Percentiles rank a stretch among this genome's conserved stretches.
These are phyloP conservation scores for Tokudaia tokunoshimensis DNA, from an alignment of 2,797 vertebrate species.

Conservation along the genomic window DNA sequence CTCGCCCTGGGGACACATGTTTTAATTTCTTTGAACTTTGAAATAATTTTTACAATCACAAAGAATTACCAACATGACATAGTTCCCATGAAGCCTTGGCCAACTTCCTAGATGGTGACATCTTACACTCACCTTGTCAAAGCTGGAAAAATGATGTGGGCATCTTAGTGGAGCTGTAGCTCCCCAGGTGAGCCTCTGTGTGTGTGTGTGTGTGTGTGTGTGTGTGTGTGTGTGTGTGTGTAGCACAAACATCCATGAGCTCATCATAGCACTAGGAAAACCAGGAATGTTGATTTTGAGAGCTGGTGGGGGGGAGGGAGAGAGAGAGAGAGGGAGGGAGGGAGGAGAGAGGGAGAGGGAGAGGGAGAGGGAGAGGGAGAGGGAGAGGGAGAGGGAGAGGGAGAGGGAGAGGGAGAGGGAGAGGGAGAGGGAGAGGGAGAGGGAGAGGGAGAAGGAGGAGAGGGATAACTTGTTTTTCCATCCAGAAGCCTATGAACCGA, in stretches of 20 bases:
- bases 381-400: too few species aligned
- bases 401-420: not conserved
- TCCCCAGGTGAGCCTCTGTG: not conserved
- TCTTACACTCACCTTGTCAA: rapidly evolving
- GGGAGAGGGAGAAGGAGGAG: not conserved
- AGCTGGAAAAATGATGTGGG: not conserved
- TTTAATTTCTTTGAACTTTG: not conserved
- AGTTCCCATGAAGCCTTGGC: not conserved
- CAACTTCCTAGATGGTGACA: too few species aligned
- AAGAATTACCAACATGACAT: not conserved
- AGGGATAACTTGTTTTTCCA: not conserved
- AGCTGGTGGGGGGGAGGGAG: too few species aligned
- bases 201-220: not conserved
- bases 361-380: not conserved
- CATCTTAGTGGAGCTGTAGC: rapidly evolving
- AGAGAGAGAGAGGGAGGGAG: too few species aligned
- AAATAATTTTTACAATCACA: not conserved
- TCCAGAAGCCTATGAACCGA: not conserved
- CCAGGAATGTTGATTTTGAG: not conserved
- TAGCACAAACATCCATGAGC: not conserved
- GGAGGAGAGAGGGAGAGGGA: too few species aligned
- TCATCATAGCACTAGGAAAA: not conserved
- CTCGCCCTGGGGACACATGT: not conserved
- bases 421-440: too few species aligned
- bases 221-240: not conserved